Evolutionary conservation across 2,888 invertebrate genomes (phyloP).

Genomic region (Himalopsyche japonica): DNA sequence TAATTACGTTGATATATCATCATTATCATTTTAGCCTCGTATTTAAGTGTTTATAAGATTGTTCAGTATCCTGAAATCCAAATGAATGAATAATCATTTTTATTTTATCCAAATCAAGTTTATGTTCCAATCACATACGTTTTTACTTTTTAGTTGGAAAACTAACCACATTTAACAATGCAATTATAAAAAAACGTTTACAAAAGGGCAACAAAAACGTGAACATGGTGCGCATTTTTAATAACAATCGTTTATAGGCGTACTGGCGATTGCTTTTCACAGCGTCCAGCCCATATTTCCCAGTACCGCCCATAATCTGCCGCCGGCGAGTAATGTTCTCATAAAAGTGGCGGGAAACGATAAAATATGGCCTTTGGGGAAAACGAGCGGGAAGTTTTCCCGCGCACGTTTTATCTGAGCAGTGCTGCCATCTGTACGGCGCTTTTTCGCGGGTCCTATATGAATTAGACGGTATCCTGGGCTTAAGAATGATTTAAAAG

Average conservation of each 20-base stretch:
- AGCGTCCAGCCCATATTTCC: neutral
- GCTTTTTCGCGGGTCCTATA: neutral
- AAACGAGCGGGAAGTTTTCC: slow-evolving; percentile 12
- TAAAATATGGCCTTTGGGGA: slow-evolving; percentile 31
- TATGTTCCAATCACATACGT: too few species aligned
- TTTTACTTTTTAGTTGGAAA: too few species aligned
- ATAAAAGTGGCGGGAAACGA: slow-evolving; percentile 23
- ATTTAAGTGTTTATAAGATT: too few species aligned
- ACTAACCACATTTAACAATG: too few species aligned
- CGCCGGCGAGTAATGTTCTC: slow-evolving; percentile 18
- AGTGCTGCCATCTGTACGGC: slow-evolving; percentile 1
- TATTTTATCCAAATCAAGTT: too few species aligned
- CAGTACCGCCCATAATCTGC: slow-evolving; percentile 20
- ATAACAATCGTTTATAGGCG: neutral
- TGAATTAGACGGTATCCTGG: neutral
- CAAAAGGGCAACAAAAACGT: neutral
- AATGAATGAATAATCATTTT: too few species aligned
- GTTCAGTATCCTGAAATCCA: too few species aligned
- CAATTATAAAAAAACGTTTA: neutral
- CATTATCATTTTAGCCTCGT: too few species aligned
- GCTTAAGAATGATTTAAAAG: neutral
- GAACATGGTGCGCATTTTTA: neutral
- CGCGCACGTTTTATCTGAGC: slow-evolving; percentile 11
- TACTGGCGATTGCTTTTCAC: neutral
- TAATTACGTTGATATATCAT: too few species aligned